Conservation (phyloP, 2,797 vertebrate species). For the Amniataba percoides region DNA sequence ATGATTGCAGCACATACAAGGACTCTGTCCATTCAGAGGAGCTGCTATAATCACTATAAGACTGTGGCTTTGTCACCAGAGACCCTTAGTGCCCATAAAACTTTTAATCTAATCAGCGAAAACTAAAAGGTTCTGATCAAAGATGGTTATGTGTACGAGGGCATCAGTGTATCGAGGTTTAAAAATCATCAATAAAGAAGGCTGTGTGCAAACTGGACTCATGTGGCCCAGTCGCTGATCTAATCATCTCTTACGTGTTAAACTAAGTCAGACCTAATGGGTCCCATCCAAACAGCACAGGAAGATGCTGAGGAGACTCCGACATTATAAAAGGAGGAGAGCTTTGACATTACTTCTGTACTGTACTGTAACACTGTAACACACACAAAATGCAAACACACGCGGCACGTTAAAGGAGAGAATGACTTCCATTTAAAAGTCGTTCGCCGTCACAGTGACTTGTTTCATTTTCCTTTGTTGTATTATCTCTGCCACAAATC, state of each 20-base stretch:
- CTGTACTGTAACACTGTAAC: neutral
- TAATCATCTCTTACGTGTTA: slow-evolving; percentile 60
- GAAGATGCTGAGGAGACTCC: slow-evolving; percentile 17
- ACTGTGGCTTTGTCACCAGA: neutral
- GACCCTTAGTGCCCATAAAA: neutral
- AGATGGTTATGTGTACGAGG: neutral
- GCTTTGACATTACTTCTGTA: neutral
- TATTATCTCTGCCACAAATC: slow-evolving; percentile 11
- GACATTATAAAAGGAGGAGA: slow-evolving; percentile 11
- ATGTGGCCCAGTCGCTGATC: slow-evolving; percentile 48
- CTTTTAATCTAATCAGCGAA: slow-evolving; percentile 16
- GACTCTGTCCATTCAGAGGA: neutral
- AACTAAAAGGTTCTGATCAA: neutral
- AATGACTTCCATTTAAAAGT: slow-evolving; percentile 11
- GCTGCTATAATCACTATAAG: neutral
- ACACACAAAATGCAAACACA: neutral
- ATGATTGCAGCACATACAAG: neutral
- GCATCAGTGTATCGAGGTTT: neutral
- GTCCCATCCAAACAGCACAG: slow-evolving; percentile 36
- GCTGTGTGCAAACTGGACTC: slow-evolving; percentile 40
- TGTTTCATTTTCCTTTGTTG: neutral
- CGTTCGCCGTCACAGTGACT: neutral
- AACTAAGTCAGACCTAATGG: slow-evolving; percentile 50
- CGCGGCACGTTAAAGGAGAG: neutral
- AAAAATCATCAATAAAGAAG: neutral